Evolutionary conservation across 30 jellyfish, hydroid and myxozoan species (phyloP).

Genomic region (Mastigias papua): DNA sequence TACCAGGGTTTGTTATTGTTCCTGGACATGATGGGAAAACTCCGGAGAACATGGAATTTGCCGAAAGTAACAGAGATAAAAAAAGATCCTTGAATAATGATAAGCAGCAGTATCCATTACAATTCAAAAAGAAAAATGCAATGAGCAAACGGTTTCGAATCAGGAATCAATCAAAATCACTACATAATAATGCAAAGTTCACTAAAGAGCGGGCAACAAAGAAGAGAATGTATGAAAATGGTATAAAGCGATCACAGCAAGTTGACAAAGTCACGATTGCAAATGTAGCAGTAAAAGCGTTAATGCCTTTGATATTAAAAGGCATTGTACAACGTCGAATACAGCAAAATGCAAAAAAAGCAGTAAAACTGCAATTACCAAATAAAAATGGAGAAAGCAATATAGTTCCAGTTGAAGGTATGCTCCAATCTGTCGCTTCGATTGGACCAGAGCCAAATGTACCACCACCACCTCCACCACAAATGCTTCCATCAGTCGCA

Average conservation of each 20-base stretch:
- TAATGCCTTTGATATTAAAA: slow-evolving; percentile 63
- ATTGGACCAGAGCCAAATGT: slow-evolving; percentile 65
- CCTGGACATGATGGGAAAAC: slow-evolving; percentile 50
- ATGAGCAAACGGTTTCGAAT: not conserved
- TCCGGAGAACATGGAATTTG: not conserved
- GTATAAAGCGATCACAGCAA: slow-evolving; percentile 24
- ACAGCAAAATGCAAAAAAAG: slow-evolving; percentile 7
- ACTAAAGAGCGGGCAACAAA: not conserved
- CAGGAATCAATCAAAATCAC: not conserved
- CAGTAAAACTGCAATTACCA: slow-evolving; percentile 32
- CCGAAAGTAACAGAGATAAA: not conserved
- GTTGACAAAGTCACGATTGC: slow-evolving; percentile 65
- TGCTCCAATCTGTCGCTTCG: slow-evolving; percentile 30
- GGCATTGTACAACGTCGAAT: slow-evolving; percentile 32
- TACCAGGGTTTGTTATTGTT: slow-evolving; percentile 72
- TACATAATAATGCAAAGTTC: not conserved
- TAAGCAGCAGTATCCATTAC: not conserved
- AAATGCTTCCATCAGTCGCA: slow-evolving; percentile 48
- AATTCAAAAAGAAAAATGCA: no score
- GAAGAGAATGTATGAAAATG: not conserved
- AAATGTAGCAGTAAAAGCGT: slow-evolving; percentile 81
- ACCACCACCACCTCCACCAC: slow-evolving; percentile 22
- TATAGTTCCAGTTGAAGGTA: not conserved
- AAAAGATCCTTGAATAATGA: slow-evolving; percentile 1
- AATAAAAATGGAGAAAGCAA: not conserved